Base-by-base conservation (phyloP, 1,140 invertebrate species). In the Oscheius sp. region DNA sequence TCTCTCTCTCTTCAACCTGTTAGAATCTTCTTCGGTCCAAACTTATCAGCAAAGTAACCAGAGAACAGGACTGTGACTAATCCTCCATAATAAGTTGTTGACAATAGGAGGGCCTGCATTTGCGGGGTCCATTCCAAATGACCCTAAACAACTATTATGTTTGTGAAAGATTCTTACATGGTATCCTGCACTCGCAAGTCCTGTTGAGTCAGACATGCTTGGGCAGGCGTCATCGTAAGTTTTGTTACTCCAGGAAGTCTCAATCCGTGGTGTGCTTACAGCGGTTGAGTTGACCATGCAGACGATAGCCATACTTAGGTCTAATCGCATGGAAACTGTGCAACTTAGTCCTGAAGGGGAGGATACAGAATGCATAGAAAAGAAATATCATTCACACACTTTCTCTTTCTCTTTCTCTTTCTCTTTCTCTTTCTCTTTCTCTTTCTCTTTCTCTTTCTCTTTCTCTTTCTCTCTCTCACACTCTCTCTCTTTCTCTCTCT, bases 71-170 rank as follows among this genome's bases (percentile, higher is more conserved):
- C 45, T 2, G 73, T 74, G 2, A 74, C 59, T 15, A 74, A 42
- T 68, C 73, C 73, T 10, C 73, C 73, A 34, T 76, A 74, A 35
- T 52, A 75, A 7, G 62, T 65, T 20, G 73, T 66, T 7, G 73
- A 74, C 31, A 74, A 70, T 29, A 74, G 70, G 26, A 74, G 42
- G 28, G 73, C 38, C 29, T 75, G 70, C 73, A 64, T 61, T 36
- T 32, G 31, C 20, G 73, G 73, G 10, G 72, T 68, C 73, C 73
- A 74, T 34, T 35, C 31, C 3, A 74, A 42, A 42, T 32, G 34
- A 13, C 73, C 73, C 73, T 74, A 36, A 74, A 73, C n/a, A 20
- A 45, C 18, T 42, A 72, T 49, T 46, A 26, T 10, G 63, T 42
- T 18, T 15, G 42, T 68, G 42, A 68, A 65, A 68, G n/a, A 68